Conservation (phyloP, 2,113 vertebrate species). For the Ceratotherium simum region DNA sequence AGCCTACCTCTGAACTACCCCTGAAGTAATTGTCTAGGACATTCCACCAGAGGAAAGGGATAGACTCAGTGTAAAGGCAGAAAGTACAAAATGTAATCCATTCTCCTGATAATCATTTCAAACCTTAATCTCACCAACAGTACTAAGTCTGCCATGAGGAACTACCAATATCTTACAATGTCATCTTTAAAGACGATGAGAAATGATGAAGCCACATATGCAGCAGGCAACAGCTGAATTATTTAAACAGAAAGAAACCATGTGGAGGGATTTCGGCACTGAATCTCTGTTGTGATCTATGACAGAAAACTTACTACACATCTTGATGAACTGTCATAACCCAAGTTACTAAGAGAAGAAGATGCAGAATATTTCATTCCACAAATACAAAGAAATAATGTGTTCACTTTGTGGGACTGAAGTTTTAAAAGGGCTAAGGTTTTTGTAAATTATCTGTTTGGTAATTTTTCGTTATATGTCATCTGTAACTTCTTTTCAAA, state of each 20-base stretch:
- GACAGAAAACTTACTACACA: constrained; percentile 67
- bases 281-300: constrained; percentile 71
- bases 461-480: not conserved
- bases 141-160: not conserved
- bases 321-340: constrained; percentile 68
- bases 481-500: not conserved
- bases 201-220: constrained; percentile 51
- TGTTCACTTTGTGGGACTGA: not conserved
- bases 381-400: constrained; percentile 54
- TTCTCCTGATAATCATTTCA: constrained; percentile 49
- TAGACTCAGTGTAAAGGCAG: not conserved
- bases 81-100: not conserved
- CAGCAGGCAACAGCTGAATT: constrained; percentile 52
- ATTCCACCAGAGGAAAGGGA: not conserved
- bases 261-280: constrained; percentile 48
- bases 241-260: constrained; percentile 68
- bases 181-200: constrained; percentile 58
- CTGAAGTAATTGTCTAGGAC: not conserved
- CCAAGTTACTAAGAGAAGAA: constrained; percentile 63
- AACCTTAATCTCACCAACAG: not conserved
- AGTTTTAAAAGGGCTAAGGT: not conserved
- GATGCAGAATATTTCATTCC: constrained; percentile 27
- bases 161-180: constrained; percentile 53
- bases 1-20: not conserved
- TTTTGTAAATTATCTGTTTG: not conserved